Conservation (phyloP, 2,888 invertebrate species). For the Fragum sueziense region DNA sequence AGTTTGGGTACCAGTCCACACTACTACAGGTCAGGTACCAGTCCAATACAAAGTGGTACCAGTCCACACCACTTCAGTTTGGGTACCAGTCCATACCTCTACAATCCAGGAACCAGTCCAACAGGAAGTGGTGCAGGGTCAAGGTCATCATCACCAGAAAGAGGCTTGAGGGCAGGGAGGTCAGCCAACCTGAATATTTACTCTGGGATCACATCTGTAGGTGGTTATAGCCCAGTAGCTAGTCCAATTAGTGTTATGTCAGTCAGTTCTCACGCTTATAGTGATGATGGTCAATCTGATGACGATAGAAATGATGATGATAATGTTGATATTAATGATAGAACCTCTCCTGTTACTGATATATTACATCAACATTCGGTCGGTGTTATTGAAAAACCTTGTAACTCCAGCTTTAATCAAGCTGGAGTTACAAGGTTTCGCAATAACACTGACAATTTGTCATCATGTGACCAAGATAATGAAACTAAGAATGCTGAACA, state of each 20-base stretch:
- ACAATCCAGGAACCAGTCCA: slow-evolving; percentile 3
- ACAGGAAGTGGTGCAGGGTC: not conserved
- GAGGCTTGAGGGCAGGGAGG: not conserved
- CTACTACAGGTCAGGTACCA: not conserved
- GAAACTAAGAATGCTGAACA: too few species aligned
- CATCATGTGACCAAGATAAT: too few species aligned
- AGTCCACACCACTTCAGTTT: slow-evolving; percentile 34
- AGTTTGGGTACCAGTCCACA: not conserved
- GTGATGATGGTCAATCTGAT: not conserved
- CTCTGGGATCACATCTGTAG: slow-evolving; percentile 47
- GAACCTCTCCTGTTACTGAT: not conserved
- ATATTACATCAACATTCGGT: too few species aligned
- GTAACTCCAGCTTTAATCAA: too few species aligned
- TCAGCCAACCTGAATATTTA: slow-evolving; percentile 10
- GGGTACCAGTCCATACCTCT: slow-evolving; percentile 31
- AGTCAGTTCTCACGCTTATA: not conserved
- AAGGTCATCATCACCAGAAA: not conserved
- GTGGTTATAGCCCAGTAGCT: slow-evolving; percentile 21
- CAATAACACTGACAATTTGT: too few species aligned
- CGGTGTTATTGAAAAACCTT: too few species aligned
- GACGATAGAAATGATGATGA: too few species aligned
- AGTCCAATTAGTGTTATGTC: slow-evolving; percentile 20
- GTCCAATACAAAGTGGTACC: too few species aligned
- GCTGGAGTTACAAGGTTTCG: too few species aligned
- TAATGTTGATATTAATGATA: too few species aligned